Conservation (phyloP, 1,140 invertebrate genomes). For the Tetragonula clypearis region DNA sequence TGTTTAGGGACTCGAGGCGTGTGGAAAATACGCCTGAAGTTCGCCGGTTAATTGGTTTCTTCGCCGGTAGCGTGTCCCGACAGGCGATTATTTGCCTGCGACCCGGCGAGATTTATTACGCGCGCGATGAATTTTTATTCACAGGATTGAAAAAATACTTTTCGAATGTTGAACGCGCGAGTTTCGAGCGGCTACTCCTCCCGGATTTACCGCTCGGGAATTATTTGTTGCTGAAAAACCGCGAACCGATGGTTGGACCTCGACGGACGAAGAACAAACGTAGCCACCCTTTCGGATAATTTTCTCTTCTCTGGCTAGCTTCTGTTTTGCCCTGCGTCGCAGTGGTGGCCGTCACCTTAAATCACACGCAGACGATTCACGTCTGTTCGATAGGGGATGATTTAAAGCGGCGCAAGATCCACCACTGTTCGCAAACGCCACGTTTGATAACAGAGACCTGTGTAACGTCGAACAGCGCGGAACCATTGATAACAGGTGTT, state of each 20-base stretch:
- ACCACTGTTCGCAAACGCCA: constrained; percentile 48
- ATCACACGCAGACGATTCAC: constrained; percentile 11
- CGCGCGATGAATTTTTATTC: constrained; percentile 21
- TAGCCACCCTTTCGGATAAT: not conserved
- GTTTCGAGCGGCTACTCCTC: no score
- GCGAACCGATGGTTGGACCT: not conserved
- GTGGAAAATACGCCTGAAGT: constrained; percentile 8
- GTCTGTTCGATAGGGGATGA: constrained; percentile 25
- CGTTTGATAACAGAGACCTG: constrained; percentile 54
- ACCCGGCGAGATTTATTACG: constrained; percentile 16
- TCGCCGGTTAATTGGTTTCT: constrained; percentile 32
- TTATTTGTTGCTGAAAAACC: constrained; percentile 7
- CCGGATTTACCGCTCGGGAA: not conserved
- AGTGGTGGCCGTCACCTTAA: not conserved
- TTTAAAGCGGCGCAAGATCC: constrained; percentile 54
- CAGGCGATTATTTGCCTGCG: constrained; percentile 21
- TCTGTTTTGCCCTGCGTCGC: constrained; percentile 4
- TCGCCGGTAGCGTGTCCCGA: constrained; percentile 5
- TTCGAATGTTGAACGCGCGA: not conserved
- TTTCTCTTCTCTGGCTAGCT: not conserved
- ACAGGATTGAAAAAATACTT: not conserved
- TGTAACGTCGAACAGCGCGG: constrained; percentile 59
- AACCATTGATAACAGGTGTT: constrained; percentile 62
- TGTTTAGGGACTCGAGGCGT: not conserved
- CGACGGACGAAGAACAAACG: not conserved